Base-by-base conservation (phyloP, 2,113 vertebrate genomes). In the Mohoua ochrocephala region DNA sequence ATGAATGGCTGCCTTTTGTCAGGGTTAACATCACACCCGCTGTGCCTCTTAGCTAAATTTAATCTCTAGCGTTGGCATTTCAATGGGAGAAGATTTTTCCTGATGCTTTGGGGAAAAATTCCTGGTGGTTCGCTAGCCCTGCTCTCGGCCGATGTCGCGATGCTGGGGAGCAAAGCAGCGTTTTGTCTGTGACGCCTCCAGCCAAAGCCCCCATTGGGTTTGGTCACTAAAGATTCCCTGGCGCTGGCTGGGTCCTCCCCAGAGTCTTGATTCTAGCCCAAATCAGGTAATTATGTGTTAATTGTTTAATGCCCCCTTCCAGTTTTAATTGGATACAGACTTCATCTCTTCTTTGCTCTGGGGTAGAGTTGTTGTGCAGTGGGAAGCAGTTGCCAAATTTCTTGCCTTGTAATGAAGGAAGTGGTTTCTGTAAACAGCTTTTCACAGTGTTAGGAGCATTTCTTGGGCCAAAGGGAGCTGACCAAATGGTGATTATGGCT, bases 391-490 rank as follows among this genome's bases (percentile, higher is more conserved):
- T 95, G 95, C 93, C 93, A 95, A 75, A 84, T 96, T 93, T 96
- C 94, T 95, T 94, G 88, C 95, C 88, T 96, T 1, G 56, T 96
- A 96, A 96, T 78, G 85, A 93, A 96, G 95, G 89, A 96, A 97
- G 95, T 96, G 95, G 95, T 97, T 96, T 95, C 95, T 96, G 96
- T 96, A 97, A 96, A 97, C 96, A 96, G 87, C 64, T 95, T 95
- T 94, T 90, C 37, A 24, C 86, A 84, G 85, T 56, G 47, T 78
- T 84, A 70, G 93, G 90, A 96, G 45, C 13, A 3, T 91, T 86
- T 92, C 73, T 94, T 20, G 73, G 85, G 76, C 91, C 84, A 88
- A 63, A 44, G 61, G 64, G 80, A 91, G 57, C 86, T 78, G 45
- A 80, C 60, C 20, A 90, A 92, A 89, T 60, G 13, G 70, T 21